These are phyloP conservation scores for Heliornis fulica DNA, from an alignment of 2,113 vertebrate species.

Conservation along the genomic window DNA sequence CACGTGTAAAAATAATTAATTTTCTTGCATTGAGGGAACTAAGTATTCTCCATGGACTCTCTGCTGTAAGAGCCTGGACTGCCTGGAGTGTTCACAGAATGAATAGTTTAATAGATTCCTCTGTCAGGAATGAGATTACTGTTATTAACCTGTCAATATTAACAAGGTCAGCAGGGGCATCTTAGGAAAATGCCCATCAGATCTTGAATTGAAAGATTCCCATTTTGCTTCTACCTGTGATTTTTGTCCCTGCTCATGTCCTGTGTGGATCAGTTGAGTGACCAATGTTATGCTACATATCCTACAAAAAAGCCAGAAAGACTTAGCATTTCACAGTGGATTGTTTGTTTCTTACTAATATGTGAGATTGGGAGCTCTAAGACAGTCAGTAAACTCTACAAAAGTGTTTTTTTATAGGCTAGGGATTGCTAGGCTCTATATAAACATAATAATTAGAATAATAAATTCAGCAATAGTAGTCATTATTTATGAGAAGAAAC, in stretches of 20 bases:
- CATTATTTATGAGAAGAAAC: background rate
- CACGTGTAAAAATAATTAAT: background rate
- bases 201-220: background rate
- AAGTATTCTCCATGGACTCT: background rate
- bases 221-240: background rate
- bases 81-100: background rate
- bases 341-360: background rate
- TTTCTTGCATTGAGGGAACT: background rate
- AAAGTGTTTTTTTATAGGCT: background rate
- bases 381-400: background rate
- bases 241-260: background rate
- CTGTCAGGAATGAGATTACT: background rate
- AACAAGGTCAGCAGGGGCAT: background rate
- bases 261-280: background rate
- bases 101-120: background rate
- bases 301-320: background rate
- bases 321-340: background rate
- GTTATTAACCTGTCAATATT: background rate
- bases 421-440: background rate
- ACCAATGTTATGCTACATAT: background rate
- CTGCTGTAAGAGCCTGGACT: background rate
- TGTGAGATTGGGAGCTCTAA: background rate
- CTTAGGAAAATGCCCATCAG: background rate
- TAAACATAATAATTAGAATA: background rate
- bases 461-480: background rate